Conservation (phyloP, 2,888 invertebrate species). For the Hemithea aestivaria region DNA sequence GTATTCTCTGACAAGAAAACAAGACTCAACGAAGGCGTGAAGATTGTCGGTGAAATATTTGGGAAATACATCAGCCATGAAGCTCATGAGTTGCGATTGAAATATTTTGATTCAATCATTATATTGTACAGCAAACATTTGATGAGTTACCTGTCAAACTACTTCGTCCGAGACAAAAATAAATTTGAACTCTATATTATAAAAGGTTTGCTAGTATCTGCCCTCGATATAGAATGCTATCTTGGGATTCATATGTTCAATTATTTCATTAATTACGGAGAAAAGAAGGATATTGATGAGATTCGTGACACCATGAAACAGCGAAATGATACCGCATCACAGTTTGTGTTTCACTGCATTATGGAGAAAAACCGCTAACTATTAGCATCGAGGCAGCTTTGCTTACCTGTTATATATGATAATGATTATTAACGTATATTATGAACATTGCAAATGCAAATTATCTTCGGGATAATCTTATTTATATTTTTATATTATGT, state of each 20-base stretch:
- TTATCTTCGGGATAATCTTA: too few relatives aligned
- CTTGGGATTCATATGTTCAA: too few relatives aligned
- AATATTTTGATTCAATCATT: conserved; percentile 44
- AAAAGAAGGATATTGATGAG: background rate
- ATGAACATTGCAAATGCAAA: too few relatives aligned
- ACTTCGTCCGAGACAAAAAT: background rate
- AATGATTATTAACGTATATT: too few relatives aligned
- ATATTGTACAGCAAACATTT: conserved; percentile 37
- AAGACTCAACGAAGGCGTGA: conserved; percentile 33
- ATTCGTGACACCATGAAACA: too few relatives aligned
- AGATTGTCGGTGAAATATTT: conserved; percentile 42
- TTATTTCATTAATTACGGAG: background rate
- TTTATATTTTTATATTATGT: too few relatives aligned
- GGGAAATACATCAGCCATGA: conserved; percentile 44
- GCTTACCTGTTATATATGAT: too few relatives aligned
- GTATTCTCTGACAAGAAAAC: conserved; percentile 34
- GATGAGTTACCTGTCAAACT: conserved; percentile 18
- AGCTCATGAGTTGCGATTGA: conserved; percentile 31
- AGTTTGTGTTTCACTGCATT: too few relatives aligned
- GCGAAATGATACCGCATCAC: too few relatives aligned
- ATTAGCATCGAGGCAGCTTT: too few relatives aligned
- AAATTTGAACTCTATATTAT: conserved; percentile 1
- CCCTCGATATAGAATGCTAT: background rate
- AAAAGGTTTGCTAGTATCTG: conserved; percentile 1
- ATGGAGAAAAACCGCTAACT: too few relatives aligned